Evolutionary conservation across 2,113 vertebrate species (phyloP), one percentile per base, ranked within the genome.

Genomic region (Sylvia atricapilla): DNA sequence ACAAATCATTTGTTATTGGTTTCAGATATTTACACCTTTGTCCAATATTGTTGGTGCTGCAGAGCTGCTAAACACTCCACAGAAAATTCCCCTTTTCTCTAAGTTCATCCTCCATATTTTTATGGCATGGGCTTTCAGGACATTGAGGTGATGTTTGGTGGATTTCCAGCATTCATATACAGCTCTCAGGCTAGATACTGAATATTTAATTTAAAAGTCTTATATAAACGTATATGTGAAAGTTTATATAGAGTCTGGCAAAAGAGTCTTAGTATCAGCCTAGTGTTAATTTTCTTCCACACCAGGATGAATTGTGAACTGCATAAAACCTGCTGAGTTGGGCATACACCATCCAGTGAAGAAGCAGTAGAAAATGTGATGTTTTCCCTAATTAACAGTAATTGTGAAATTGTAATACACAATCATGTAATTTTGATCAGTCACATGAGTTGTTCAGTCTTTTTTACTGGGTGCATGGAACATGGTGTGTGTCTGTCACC

Each of bases 401-500:
- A 15, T 9, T 67, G 9, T 77, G 67, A 35, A 44, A 43, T 17
- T 53, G 4, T 28, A 53, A 46, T 11, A 25, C 9, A 4, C 10
- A 23, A 27, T 64, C 4, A 1, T 16, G 20, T 33, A 7, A 2
- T 19, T 53, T 55, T 35, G 24, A 19, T 44, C 41, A 31, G 18
- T 35, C 75, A 28, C 4, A 0, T 8, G 28, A 44, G 17, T 37
- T 55, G 27, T 46, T 75, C 15, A 7, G 16, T 63, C 9, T n/a
- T 80, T 74, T 35, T 5, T 41, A 27, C 8, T 4, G 15, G 7
- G 3, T 2, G 0, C 30, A 27, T 15, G 30, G 12, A 78, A n/a
- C 5, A 82, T 23, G 22, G 35, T 10, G 8, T 1, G 11, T 0
- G 1, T 10, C 3, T 2, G 11, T 67, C 18, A 33, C 31, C 17